phyloP scores from a whole-genome alignment of 1,140 invertebrate species.

The Lamellibrachia luymesi region DNA sequence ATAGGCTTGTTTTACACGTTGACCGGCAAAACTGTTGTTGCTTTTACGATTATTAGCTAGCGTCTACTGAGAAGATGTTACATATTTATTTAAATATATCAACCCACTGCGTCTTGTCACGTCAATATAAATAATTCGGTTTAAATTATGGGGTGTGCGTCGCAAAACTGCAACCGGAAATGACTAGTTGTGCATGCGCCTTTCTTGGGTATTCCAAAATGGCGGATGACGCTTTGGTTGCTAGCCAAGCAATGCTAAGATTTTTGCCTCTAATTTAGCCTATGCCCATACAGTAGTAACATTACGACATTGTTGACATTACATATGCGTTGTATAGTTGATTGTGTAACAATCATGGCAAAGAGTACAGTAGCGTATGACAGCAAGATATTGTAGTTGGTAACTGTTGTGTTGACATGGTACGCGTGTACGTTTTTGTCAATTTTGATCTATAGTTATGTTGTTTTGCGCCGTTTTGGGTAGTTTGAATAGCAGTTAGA shows the following conservation, averaged over 20 bases:
- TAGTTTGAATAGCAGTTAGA: not conserved
- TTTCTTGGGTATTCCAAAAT: not conserved
- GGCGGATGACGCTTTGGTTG: not conserved
- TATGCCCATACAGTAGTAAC: not conserved
- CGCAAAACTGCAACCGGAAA: not conserved
- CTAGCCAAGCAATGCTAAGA: not conserved
- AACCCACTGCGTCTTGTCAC: not conserved
- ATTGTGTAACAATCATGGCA: not conserved
- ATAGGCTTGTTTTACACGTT: not conserved
- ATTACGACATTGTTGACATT: not conserved
- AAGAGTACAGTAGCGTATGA: not conserved
- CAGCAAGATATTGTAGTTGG: not conserved
- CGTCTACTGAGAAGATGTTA: not conserved
- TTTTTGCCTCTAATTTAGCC: not conserved
- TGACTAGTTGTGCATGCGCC: not conserved
- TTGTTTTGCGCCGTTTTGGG: not conserved
- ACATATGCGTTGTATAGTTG: not conserved
- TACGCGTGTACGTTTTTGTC: not conserved
- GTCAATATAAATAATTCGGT: not conserved
- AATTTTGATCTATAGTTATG: not conserved
- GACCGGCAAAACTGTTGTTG: not conserved
- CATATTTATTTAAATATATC: not conserved
- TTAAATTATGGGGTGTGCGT: not conserved
- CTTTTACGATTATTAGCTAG: not conserved
- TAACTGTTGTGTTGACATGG: not conserved